Evolutionary conservation across 1,140 invertebrate species (phyloP), one percentile per base, ranked within the genome.

Genomic region (Hylaeus anthracinus): DNA sequence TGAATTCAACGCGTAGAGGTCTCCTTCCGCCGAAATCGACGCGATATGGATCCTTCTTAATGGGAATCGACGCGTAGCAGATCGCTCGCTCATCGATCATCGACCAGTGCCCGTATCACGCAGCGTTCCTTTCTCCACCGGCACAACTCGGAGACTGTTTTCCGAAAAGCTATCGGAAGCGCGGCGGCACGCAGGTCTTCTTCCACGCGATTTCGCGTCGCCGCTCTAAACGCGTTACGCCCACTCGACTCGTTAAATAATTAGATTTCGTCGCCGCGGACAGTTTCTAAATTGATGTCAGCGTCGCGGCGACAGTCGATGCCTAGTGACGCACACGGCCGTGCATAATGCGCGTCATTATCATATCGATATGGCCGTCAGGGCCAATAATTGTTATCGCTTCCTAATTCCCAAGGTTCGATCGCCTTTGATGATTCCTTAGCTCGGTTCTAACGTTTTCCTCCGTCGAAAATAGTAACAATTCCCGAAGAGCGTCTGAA

Each of bases 271-370:
- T 63, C n/a, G 73, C 64, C 51, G 51, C 15, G 51, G 77, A 73
- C 77, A 64, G 71, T 39, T 64, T 37, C 72, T 39, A 81, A 85
- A 86, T 86, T 77, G 79, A 84, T 81, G 70, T 69, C 82, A 72
- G 63, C 71, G 81, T 48, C 58, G 53, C 65, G 82, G 5, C 72
- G 56, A 73, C 51, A 61, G 61, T 55, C 72, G 81, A 65, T 71
- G 58, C 67, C 58, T 76, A 61, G 60, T 86, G 84, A 86, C 84
- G 84, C 79, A 85, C 73, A 72, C 26, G 37, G 72, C 39, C 72
- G 76, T 73, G 26, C 72, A 81, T 86, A 85, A 85, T 81, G 56
- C 55, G 53, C 56, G 69, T 72, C 63, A 86, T 86, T 86, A 86
- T 73, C 67, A 72, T 72, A 67, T 8, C 43, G 51, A 70, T 81